These are phyloP conservation scores for Metalampra italica DNA, from an alignment of 2,888 invertebrate species.

Conservation along the genomic window DNA sequence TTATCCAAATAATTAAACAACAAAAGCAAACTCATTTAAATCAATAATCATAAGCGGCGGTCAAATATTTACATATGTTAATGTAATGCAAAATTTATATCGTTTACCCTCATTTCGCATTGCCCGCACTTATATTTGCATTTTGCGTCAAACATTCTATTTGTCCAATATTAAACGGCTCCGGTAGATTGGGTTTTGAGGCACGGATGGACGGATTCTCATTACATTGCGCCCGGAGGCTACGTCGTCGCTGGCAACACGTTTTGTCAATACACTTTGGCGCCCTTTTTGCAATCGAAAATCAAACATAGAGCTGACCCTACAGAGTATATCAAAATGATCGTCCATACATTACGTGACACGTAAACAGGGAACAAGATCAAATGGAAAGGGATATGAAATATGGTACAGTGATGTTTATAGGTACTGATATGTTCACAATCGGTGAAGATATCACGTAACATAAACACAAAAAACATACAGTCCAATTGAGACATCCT, in stretches of 20 bases:
- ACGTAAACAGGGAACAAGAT: too few relatives aligned
- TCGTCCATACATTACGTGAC: too few relatives aligned
- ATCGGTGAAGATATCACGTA: too few relatives aligned
- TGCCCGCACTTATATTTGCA: neutral
- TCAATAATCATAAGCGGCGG: neutral
- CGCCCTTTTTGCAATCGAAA: neutral
- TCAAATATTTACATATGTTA: neutral
- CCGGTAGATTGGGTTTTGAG: neutral
- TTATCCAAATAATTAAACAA: too few relatives aligned
- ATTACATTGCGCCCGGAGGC: conserved; percentile 9
- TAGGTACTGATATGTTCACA: too few relatives aligned
- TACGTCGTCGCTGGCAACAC: conserved; percentile 6
- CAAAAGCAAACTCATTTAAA: neutral
- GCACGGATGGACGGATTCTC: conserved; percentile 9
- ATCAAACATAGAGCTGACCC: neutral
- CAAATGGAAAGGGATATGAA: too few relatives aligned
- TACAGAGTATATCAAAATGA: too few relatives aligned
- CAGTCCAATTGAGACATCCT: too few relatives aligned
- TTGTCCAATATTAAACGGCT: neutral
- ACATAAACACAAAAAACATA: too few relatives aligned
- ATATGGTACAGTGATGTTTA: too few relatives aligned
- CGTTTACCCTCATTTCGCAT: neutral
- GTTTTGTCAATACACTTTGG: conserved; percentile 9
- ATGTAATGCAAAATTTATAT: neutral
- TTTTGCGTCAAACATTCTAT: conserved; percentile 3